These are phyloP conservation scores for Cordilura impudica DNA, from an alignment of 2,888 invertebrate genomes.

Conservation along the genomic window DNA sequence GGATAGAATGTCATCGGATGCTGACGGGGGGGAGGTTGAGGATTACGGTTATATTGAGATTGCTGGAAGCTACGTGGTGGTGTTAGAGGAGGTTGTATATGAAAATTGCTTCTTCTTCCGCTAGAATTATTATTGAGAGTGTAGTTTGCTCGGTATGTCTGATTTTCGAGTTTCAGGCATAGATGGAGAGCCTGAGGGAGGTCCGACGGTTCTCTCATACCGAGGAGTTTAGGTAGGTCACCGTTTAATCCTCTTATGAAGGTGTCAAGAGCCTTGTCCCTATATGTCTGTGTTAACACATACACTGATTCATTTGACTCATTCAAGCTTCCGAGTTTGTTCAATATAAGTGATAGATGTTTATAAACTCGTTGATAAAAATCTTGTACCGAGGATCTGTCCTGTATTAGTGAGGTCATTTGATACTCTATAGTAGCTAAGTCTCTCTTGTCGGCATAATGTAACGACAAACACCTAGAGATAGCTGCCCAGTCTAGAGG, in stretches of 20 bases:
- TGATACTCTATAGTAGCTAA: background rate
- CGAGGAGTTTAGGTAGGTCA: background rate
- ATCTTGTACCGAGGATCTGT: too few relatives aligned
- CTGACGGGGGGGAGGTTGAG: conserved; percentile 9
- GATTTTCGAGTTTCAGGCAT: conserved; percentile 15
- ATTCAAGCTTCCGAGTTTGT: too few relatives aligned
- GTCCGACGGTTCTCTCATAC: conserved; percentile 2
- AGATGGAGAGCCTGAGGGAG: conserved; percentile 6
- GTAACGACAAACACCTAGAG: background rate
- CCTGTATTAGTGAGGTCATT: too few relatives aligned
- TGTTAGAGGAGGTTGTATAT: background rate
- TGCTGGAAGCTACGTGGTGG: background rate
- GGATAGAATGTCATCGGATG: conserved; percentile 18
- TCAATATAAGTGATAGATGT: too few relatives aligned
- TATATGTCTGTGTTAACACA: background rate
- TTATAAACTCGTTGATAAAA: too few relatives aligned
- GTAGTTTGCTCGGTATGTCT: conserved; percentile 8
- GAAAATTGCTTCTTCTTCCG: background rate
- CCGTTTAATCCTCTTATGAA: conserved; percentile 15
- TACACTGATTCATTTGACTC: background rate
- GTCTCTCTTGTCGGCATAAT: too few relatives aligned
- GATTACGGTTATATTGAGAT: background rate
- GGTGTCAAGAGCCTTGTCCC: conserved; percentile 6
- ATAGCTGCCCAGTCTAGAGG: conserved; percentile 7
- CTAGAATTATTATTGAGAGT: background rate